phyloP scores from a whole-genome alignment of 2,113 vertebrate species.

The Periophthalmus modestus region DNA sequence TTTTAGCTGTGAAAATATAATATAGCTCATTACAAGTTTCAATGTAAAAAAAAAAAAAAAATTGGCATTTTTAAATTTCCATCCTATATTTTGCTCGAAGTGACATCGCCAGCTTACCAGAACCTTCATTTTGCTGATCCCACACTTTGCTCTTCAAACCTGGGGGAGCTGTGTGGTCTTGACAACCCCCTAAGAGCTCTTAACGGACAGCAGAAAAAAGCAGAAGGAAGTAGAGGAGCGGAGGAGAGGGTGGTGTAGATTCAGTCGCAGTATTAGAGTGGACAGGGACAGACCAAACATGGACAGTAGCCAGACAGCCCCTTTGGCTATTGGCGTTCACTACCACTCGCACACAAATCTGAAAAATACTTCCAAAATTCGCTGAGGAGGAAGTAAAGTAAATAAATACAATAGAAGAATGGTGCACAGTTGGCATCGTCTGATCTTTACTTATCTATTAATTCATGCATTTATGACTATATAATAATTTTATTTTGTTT shows the following conservation, averaged over 20 bases:
- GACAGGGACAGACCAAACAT: slow-evolving; percentile 38
- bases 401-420: neutral
- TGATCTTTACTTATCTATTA: no score
- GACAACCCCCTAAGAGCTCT: slow-evolving; percentile 37
- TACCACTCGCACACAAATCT: slow-evolving; percentile 37
- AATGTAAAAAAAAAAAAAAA: neutral
- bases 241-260: no score
- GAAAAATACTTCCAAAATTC: neutral
- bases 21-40: no score
- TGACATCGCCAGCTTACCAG: slow-evolving; percentile 1
- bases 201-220: neutral
- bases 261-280: slow-evolving; percentile 15
- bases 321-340: slow-evolving; percentile 47
- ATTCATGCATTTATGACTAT: no score
- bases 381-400: neutral
- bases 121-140: slow-evolving; percentile 32
- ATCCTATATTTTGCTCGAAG: neutral
- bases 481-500: no score
- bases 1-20: no score
- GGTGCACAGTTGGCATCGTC: no score
- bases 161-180: slow-evolving; percentile 24
- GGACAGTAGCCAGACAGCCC: slow-evolving; percentile 54
- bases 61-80: slow-evolving; percentile 34
- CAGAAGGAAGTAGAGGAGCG: neutral
- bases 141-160: slow-evolving; percentile 50